These are phyloP conservation scores for Drosophila murphyi DNA, from an alignment of 1,140 invertebrate species.

Conservation along the genomic window DNA sequence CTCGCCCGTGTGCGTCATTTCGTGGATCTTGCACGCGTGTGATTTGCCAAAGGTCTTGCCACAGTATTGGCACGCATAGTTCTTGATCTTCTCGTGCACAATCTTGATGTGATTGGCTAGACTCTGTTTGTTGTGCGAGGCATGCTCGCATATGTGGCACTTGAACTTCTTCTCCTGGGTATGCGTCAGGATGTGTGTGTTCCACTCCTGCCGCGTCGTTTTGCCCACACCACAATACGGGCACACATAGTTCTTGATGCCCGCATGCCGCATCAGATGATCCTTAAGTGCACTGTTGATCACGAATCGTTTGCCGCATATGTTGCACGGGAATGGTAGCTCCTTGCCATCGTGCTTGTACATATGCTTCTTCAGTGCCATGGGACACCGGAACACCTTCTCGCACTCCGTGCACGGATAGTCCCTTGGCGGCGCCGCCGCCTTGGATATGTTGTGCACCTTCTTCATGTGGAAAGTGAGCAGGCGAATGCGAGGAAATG, in stretches of 20 bases:
- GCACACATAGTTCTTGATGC: conserved; percentile 82
- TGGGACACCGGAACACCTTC: conserved; percentile 78
- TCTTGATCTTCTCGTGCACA: conserved; percentile 82
- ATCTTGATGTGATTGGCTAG: conserved; percentile 78
- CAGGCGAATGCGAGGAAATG: conserved; percentile 73
- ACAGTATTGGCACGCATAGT: conserved; percentile 80
- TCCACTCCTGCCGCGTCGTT: conserved; percentile 80
- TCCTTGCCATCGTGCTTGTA: conserved; percentile 86
- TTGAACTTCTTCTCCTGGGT: conserved; percentile 82
- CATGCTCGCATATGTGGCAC: conserved; percentile 77
- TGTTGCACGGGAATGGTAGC: conserved; percentile 86
- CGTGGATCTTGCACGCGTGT: conserved; percentile 81
- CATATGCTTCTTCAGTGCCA: conserved; percentile 85
- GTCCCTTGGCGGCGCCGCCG: conserved; percentile 67
- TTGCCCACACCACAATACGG: conserved; percentile 81
- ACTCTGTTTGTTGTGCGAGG: conserved; percentile 79
- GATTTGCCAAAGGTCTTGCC: conserved; percentile 83
- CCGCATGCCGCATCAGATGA: conserved; percentile 79
- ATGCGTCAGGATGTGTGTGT: conserved; percentile 79
- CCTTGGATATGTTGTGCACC: conserved; percentile 75
- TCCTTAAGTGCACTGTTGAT: conserved; percentile 79
- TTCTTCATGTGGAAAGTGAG: conserved; percentile 82
- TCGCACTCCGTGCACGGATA: conserved; percentile 79
- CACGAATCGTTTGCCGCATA: conserved; percentile 85
- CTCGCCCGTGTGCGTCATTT: conserved; percentile 85